Conservation (phyloP, 1,140 invertebrate species). For the Macrobrachium nipponense region DNA sequence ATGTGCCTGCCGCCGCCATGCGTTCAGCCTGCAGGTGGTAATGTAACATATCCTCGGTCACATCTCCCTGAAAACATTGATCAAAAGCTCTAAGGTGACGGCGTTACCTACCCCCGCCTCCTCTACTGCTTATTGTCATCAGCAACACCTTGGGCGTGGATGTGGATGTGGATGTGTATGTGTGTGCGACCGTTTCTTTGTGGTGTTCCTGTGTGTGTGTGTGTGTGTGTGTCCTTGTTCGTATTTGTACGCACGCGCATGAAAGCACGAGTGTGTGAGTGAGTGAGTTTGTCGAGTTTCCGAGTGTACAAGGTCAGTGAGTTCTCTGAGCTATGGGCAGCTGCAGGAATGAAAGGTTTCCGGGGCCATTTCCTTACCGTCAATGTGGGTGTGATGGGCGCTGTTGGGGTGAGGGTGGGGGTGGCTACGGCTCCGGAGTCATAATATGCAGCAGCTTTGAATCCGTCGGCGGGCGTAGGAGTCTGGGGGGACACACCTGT, state of each 20-base stretch:
- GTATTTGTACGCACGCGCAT: no score
- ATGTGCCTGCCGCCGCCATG: slow-evolving; percentile 53
- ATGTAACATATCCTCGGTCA: slow-evolving; percentile 52
- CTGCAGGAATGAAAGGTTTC: not conserved
- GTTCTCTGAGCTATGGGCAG: no score
- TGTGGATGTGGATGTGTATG: no score
- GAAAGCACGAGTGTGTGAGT: no score
- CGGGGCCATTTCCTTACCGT: slow-evolving; percentile 42
- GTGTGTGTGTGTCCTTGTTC: not conserved
- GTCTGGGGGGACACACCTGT: slow-evolving; percentile 63
- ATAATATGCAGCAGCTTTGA: slow-evolving; percentile 63
- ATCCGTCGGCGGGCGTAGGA: slow-evolving; percentile 61
- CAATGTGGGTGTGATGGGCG: slow-evolving; percentile 63
- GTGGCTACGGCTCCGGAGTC: slow-evolving; percentile 63
- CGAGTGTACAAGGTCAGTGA: no score
- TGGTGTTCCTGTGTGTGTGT: not conserved
- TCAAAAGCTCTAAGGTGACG: not conserved
- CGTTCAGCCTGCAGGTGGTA: slow-evolving; percentile 61
- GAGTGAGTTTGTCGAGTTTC: no score
- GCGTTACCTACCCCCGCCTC: not conserved
- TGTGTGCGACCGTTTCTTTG: not conserved
- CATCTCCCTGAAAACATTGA: slow-evolving; percentile 42
- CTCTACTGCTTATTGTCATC: not conserved
- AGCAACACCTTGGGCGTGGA: not conserved
- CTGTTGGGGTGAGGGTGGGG: slow-evolving; percentile 63